Evolutionary conservation across 2,797 vertebrate genomes (phyloP), one percentile per base, ranked within the genome.

Genomic region (Brachymystax lenok): DNA sequence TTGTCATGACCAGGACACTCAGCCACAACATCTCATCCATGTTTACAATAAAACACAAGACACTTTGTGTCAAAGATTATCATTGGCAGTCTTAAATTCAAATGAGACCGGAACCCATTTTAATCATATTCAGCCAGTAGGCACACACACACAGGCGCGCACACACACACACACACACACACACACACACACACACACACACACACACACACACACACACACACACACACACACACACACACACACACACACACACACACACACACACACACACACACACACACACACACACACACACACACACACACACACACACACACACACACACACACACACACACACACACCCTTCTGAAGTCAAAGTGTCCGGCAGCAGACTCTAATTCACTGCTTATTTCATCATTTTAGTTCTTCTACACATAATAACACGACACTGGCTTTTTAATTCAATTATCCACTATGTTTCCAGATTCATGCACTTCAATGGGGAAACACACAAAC

Each of bases 1-100:
- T 46, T 64, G 82, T 69, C 75, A 4, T 7, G 10, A 12, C 3
- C 40, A 46, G 59, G 21, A 19, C 69, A 77, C 80, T 83, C 84
- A 59, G 79, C 74, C 61, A 6, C 10, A 80, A 75, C 74, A 79
- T 76, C 86, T 90, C 86, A 83, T 87, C 88, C 80, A 76, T 69
- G 80, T 80, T 80, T 75, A 82, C 69, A 40, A 76, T 46, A 77
- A 54, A 63, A 73, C n/a, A 59, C 17, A 40, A 40, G 10, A 61
- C 71, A 73, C n/a, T 86, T 73, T 68, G 73, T 74, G 79, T 21
- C 1, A 19, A 50, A 5, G 17, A 84, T 82, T 61, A 79, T 87
- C 85, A 87, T 89, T 61, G 84, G 74, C 80, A 35, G 79, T 72
- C 35, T 74, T 78, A 78, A 87, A 71, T 83, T 68, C 68, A 78